phyloP scores from a whole-genome alignment of 2,113 vertebrate genomes.

The Herpetotheres cachinnans region DNA sequence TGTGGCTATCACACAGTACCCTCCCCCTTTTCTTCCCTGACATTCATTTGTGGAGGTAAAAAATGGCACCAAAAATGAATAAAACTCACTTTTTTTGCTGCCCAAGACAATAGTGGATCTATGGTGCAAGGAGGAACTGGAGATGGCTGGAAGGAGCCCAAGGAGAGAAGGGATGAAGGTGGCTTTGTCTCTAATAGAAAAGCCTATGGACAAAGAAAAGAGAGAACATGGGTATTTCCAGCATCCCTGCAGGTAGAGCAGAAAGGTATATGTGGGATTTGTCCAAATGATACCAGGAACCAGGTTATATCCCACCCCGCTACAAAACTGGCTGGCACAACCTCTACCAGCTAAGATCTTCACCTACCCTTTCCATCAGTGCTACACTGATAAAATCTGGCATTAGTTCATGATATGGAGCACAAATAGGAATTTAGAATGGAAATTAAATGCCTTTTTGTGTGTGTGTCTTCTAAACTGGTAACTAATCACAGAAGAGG shows the following conservation, averaged over 20 bases:
- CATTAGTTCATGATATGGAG: background rate
- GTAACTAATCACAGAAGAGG: background rate
- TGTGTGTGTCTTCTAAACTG: background rate
- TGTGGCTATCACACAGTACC: background rate
- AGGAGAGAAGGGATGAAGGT: background rate
- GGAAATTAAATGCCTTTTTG: background rate
- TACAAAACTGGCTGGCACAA: background rate
- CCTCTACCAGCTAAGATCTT: background rate
- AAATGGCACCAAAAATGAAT: background rate
- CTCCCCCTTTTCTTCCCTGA: background rate
- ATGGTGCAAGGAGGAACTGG: background rate
- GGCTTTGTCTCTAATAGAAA: background rate
- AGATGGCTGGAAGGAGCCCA: background rate
- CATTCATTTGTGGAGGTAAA: background rate
- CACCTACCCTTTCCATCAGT: background rate
- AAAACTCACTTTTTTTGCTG: background rate
- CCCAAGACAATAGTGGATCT: background rate
- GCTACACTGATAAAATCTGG: background rate
- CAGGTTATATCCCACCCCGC: background rate
- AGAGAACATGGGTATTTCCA: background rate
- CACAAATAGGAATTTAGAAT: background rate
- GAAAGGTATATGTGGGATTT: background rate
- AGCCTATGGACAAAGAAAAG: background rate
- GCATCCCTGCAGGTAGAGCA: background rate
- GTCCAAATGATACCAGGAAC: background rate